Percentiles rank a stretch among this genome's conserved stretches.
These are phyloP conservation scores for Diabrotica virgifera DNA, from an alignment of 1,140 invertebrate species.

Conservation along the genomic window DNA sequence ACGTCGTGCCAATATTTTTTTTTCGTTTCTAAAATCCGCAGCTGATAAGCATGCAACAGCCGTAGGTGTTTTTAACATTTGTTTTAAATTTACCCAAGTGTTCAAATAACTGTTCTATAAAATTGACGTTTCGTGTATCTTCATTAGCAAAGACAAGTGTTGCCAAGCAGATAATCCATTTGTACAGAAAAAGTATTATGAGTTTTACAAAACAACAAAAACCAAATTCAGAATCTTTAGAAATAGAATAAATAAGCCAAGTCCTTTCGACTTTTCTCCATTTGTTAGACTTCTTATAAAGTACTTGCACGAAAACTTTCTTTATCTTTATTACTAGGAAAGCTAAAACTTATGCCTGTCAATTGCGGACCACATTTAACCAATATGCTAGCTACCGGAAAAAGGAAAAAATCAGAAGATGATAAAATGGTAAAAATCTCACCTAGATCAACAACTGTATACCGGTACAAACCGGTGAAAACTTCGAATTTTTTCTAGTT, in stretches of 20 bases:
- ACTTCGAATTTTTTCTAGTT: no score
- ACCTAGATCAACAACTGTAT: no score
- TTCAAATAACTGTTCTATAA: slow-evolving; percentile 19
- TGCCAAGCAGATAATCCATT: slow-evolving; percentile 23
- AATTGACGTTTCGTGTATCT: slow-evolving; percentile 21
- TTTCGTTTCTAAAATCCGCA: slow-evolving; percentile 16
- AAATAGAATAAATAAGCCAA: slow-evolving; percentile 23
- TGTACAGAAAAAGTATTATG: slow-evolving; percentile 17
- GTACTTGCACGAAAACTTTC: slow-evolving; percentile 16
- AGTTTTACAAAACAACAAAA: slow-evolving; percentile 19
- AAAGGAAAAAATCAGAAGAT: no score
- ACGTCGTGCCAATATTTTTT: slow-evolving; percentile 19
- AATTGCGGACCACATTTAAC: slow-evolving; percentile 16
- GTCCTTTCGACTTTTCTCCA: slow-evolving; percentile 19
- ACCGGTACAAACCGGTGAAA: no score
- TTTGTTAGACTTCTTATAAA: slow-evolving; percentile 17
- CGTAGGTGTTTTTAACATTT: slow-evolving; percentile 16
- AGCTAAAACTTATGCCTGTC: slow-evolving; percentile 15
- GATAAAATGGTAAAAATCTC: no score
- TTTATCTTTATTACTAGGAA: slow-evolving; percentile 19
- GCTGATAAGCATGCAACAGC: slow-evolving; percentile 19
- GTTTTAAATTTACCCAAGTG: slow-evolving; percentile 15
- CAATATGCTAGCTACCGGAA: no score
- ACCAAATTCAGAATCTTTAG: slow-evolving; percentile 19
- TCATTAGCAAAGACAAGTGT: slow-evolving; percentile 20